Percentiles rank a stretch among this genome's conserved stretches.
Conservation (phyloP, 2,797 vertebrate species). For the Pseudomugil gertrudae region DNA sequence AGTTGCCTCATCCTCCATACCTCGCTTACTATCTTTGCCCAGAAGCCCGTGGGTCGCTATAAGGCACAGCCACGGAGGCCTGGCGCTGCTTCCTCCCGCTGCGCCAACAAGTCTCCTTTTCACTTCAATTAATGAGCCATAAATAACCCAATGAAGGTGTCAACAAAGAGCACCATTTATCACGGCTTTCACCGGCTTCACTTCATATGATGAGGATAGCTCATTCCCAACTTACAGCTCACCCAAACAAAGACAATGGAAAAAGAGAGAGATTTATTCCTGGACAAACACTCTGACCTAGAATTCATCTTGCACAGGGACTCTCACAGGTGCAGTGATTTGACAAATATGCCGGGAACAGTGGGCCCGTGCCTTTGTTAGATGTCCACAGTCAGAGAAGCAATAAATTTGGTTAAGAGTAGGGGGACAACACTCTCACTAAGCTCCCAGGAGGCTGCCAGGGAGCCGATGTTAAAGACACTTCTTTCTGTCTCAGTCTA, state of each 20-base stretch:
- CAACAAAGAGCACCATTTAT: conserved; percentile 96
- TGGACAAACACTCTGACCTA: conserved; percentile 79
- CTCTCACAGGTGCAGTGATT: conserved; percentile 92
- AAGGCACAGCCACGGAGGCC: conserved; percentile 77
- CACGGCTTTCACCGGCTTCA: conserved; percentile 88
- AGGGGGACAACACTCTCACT: conserved; percentile 82
- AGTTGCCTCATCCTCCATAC: conserved; percentile 39
- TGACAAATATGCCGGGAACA: conserved; percentile 92
- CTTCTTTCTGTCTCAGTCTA: conserved; percentile 77
- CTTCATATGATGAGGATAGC: conserved; percentile 83
- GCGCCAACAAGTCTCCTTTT: conserved; percentile 92
- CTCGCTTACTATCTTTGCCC: conserved; percentile 17
- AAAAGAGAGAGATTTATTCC: conserved; percentile 90
- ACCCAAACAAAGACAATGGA: conserved; percentile 79
- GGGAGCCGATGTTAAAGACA: conserved; percentile 79
- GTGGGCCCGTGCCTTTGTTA: conserved; percentile 86
- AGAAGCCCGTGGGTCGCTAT: conserved; percentile 76
- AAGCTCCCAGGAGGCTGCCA: conserved; percentile 78
- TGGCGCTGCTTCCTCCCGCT: conserved; percentile 81
- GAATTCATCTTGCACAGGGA: conserved; percentile 91
- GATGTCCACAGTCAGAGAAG: conserved; percentile 86
- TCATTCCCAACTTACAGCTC: conserved; percentile 83
- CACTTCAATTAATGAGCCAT: conserved; percentile 99
- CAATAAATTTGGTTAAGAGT: conserved; percentile 95
- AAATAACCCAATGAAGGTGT: conserved; percentile 99